Base-by-base conservation (phyloP, 2,888 invertebrate species). In the Dolomedes plantarius region DNA sequence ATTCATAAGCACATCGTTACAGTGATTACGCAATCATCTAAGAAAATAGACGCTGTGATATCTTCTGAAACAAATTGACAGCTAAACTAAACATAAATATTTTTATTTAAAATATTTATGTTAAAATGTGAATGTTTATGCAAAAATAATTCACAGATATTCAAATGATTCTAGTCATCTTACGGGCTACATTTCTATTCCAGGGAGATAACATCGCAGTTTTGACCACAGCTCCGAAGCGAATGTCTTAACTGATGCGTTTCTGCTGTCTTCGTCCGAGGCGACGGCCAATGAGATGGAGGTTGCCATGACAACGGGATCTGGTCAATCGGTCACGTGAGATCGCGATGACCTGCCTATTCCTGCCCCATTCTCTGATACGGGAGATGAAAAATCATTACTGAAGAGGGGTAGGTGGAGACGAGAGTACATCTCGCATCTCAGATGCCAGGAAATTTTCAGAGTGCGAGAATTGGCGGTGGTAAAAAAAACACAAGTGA, bases 301-400 rank as follows among this genome's bases (percentile, higher is more conserved):
- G 71, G 73, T 85, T 36, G 56, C 83, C 77, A 85, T 85, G 62
- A 83, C 50, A 75, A 85, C 83, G 76, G 77, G 77, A 85, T 85
- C 71, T 77, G 83, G 83, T 77, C 83, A 85, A 78, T 85, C 83
- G 77, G 83, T 77, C 77, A 77, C 77, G 77, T 77, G 77, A 41
- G 67, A 72, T 67, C 65, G 73, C 64, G 56, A 56, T 56, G 56
- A 56, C 56, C 56, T 56, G 56, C 23, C 56, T 23, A 56, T 56
- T 11, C 71, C 71, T 76, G 77, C 83, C 77, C 65, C 74, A 81
- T 68, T 68, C 74, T 81, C 72, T 36, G 56, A 50, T 65, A 39
- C 29, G 62, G 28, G 31, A 29, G 36, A 29, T 16, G 76, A 73
- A 67, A 67, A 67, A 67, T 67, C 67, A 32, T 32, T 32, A 67